Evolutionary conservation across 2,888 invertebrate species (phyloP).

Genomic region (Oegoconia quadripuncta): DNA sequence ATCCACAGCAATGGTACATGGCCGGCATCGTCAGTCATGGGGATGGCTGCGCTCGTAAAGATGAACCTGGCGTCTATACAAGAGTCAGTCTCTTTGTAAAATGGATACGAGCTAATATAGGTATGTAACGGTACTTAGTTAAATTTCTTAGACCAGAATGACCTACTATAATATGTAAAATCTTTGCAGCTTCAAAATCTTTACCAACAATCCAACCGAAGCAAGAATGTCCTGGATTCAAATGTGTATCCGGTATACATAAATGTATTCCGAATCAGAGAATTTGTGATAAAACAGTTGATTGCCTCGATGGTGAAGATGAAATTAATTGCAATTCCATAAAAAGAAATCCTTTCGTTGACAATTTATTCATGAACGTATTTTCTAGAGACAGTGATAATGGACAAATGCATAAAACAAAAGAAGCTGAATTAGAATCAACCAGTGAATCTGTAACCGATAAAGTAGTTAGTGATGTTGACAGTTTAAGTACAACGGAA

Average conservation of each 20-base stretch:
- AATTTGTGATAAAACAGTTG: constrained; percentile 85
- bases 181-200: constrained; percentile 60
- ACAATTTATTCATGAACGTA: constrained; percentile 17
- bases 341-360: constrained; percentile 21
- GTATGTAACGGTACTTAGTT: constrained; percentile 56
- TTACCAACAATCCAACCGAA: constrained; percentile 74
- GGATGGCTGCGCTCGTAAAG: constrained; percentile 88
- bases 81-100: constrained; percentile 85
- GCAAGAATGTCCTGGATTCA: constrained; percentile 85
- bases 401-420: constrained; percentile 1
- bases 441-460: not conserved
- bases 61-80: constrained; percentile 91
- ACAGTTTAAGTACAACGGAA: not conserved
- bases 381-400: constrained; percentile 4
- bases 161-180: no score
- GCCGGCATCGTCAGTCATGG: constrained; percentile 93
- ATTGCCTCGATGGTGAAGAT: constrained; percentile 90
- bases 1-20: constrained; percentile 86
- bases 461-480: not conserved
- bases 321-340: constrained; percentile 82
- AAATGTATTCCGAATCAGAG: constrained; percentile 83
- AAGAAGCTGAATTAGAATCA: constrained; percentile 1
- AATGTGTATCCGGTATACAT: constrained; percentile 81
- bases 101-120: constrained; percentile 83
- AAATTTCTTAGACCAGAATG: not conserved